A percentile compares a stretch with the other conserved stretches of the same genome.
These are phyloP conservation scores for Capromys pilorides DNA, from an alignment of 2,797 vertebrate genomes.

Conservation along the genomic window DNA sequence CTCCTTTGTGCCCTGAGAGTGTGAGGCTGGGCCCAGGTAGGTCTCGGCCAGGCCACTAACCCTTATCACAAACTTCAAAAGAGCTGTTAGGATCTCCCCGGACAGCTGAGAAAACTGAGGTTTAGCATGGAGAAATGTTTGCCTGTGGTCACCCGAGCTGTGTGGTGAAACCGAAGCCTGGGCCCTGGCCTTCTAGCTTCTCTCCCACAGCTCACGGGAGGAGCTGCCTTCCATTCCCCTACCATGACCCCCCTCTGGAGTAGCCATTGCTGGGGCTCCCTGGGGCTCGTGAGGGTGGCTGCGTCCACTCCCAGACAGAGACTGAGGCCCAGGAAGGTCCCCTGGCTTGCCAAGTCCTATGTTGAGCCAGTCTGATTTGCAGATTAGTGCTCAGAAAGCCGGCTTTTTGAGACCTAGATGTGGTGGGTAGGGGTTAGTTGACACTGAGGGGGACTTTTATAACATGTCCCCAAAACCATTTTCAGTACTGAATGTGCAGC, in stretches of 20 bases:
- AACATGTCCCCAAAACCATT: not conserved
- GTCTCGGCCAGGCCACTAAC: not conserved
- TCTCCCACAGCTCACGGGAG: not conserved
- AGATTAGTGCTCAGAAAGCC: too few species aligned
- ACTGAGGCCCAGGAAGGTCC: not conserved
- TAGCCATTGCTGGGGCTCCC: not conserved
- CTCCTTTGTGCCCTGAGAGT: not conserved
- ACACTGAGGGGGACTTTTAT: not conserved
- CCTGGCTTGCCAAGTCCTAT: not conserved
- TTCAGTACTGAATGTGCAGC: not conserved
- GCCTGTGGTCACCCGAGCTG: not conserved
- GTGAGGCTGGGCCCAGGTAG: not conserved
- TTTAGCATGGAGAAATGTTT: not conserved
- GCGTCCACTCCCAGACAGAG: not conserved
- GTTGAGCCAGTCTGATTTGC: not conserved
- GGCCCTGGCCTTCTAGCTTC: not conserved
- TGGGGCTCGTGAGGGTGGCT: too few species aligned
- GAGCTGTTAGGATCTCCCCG: not conserved
- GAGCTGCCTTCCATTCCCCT: not conserved
- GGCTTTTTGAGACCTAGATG: not conserved
- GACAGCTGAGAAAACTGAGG: not conserved
- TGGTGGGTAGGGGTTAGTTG: fast-evolving
- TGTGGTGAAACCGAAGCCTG: not conserved
- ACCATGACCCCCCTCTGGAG: fast-evolving
- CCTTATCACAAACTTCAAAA: not conserved